These are phyloP conservation scores for Melinaea marsaeus DNA, from an alignment of 2,888 invertebrate species.

Conservation along the genomic window DNA sequence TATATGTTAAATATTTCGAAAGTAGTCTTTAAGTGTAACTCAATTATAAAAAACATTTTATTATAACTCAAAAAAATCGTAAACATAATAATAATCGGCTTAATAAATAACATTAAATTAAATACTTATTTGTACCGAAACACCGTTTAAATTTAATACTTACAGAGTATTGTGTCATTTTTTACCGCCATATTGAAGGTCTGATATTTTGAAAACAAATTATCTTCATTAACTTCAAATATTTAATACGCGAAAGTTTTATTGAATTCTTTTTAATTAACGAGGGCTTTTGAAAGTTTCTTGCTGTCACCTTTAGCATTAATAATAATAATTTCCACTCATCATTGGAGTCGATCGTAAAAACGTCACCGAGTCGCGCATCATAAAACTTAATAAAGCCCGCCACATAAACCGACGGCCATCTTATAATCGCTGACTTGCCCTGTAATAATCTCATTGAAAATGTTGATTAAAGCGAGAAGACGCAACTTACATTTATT, in stretches of 20 bases:
- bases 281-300: slow-evolving; percentile 4
- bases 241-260: slow-evolving; percentile 5
- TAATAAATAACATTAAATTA: no score
- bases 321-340: slow-evolving; percentile 28
- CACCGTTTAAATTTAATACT: background rate
- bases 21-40: no score
- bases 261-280: slow-evolving; percentile 2
- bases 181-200: slow-evolving; percentile 1
- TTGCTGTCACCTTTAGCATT: slow-evolving; percentile 23
- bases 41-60: no score
- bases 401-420: slow-evolving; percentile 38
- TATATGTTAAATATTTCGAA: no score
- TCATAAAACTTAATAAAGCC: slow-evolving; percentile 49
- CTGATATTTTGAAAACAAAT: background rate
- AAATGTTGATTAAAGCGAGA: slow-evolving; percentile 63
- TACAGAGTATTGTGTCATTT: background rate
- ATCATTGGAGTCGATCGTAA: slow-evolving; percentile 27
- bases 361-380: slow-evolving; percentile 18
- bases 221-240: slow-evolving; percentile 5
- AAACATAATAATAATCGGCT: no score
- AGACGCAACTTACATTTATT: slow-evolving; percentile 56
- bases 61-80: no score
- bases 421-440: slow-evolving; percentile 41
- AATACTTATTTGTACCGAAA: no score
- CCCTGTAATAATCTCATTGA: slow-evolving; percentile 61